Evolutionary conservation across 2,888 invertebrate species (phyloP).

Genomic region (Magallana nippona): DNA sequence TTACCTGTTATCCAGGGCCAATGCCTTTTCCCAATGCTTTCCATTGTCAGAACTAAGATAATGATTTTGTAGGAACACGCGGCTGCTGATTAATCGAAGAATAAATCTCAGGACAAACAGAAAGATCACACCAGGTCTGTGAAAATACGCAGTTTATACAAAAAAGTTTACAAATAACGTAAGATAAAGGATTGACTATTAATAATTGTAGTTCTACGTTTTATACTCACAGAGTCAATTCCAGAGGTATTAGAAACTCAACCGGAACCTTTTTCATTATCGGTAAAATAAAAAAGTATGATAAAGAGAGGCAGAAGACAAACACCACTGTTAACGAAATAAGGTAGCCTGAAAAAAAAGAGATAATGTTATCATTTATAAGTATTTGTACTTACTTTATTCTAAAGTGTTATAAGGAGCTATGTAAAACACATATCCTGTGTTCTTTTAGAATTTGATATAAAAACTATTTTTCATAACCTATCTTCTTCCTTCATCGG

Average conservation of each 20-base stretch:
- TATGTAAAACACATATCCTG: too few species aligned
- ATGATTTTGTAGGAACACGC: constrained; percentile 1
- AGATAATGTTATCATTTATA: too few species aligned
- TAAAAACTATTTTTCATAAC: too few species aligned
- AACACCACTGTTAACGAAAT: neutral
- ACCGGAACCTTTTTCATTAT: neutral
- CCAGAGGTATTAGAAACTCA: neutral
- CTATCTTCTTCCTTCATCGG: too few species aligned
- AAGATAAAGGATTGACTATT: neutral
- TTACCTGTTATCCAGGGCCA: constrained; percentile 15
- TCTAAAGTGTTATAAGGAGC: too few species aligned
- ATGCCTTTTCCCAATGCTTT: neutral
- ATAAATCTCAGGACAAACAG: neutral
- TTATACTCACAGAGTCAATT: neutral
- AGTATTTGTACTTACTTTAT: too few species aligned
- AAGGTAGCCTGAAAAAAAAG: neutral
- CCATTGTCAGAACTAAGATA: constrained; percentile 12
- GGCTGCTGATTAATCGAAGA: constrained; percentile 3
- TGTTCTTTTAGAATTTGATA: too few species aligned
- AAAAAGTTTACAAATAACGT: neutral
- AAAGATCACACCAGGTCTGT: constrained; percentile 2
- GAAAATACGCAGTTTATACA: neutral
- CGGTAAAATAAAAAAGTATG: neutral
- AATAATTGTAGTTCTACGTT: neutral
- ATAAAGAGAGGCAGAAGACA: neutral